These are phyloP conservation scores for Pammene aurita DNA, from an alignment of 2,888 invertebrate genomes.

Conservation along the genomic window DNA sequence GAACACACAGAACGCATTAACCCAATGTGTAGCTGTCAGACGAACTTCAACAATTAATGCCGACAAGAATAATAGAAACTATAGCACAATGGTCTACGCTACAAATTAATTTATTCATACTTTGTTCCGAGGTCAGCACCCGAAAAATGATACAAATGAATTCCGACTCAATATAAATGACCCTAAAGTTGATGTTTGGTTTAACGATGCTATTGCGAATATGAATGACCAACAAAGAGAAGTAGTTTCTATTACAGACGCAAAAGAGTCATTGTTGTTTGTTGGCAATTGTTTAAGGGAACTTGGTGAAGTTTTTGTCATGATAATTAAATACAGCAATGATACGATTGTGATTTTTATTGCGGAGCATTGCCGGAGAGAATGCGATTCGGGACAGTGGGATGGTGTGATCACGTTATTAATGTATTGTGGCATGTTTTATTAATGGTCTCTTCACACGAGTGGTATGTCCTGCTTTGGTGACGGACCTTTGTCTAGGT, in stretches of 20 bases:
- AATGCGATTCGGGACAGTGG: constrained; percentile 66
- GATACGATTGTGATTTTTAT: constrained; percentile 64
- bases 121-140: constrained; percentile 64
- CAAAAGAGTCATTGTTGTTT: constrained; percentile 45
- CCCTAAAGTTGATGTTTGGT: constrained; percentile 4
- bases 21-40: constrained; percentile 71
- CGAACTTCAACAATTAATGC: constrained; percentile 77
- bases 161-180: constrained; percentile 45
- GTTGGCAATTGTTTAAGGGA: constrained; percentile 36
- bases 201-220: constrained; percentile 23
- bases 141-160: constrained; percentile 54
- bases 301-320: constrained; percentile 57
- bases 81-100: constrained; percentile 68
- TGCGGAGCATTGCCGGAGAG: constrained; percentile 56
- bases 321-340: constrained; percentile 59
- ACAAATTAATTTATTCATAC: constrained; percentile 80
- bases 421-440: constrained; percentile 48
- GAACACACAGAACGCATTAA: constrained; percentile 71
- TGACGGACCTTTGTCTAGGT: neutral
- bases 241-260: constrained; percentile 42
- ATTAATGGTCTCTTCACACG: constrained; percentile 44
- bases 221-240: constrained; percentile 24
- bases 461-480: constrained; percentile 7
- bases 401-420: constrained; percentile 51
- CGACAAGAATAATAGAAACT: constrained; percentile 76